Conservation (phyloP, 2,888 invertebrate genomes). For the Mongoloraphidia duomilia region DNA sequence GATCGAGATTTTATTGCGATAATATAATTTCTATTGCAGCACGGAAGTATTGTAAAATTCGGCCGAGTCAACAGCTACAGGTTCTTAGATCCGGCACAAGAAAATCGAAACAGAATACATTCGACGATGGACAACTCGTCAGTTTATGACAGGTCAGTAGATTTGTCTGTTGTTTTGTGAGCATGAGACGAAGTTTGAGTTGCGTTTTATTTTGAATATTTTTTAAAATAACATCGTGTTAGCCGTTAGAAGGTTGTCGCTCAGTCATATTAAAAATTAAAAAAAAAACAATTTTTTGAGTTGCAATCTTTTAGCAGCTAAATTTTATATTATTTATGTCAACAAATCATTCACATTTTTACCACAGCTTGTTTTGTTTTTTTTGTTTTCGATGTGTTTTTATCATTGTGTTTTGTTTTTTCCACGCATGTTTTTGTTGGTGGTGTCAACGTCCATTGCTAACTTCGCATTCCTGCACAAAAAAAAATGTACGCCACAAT, state of each 20-base stretch:
- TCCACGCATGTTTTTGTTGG: slow-evolving; percentile 37
- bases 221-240: neutral
- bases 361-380: neutral
- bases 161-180: slow-evolving; percentile 21
- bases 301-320: neutral
- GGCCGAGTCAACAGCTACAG: slow-evolving; percentile 76
- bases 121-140: slow-evolving; percentile 49
- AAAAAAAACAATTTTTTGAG: neutral
- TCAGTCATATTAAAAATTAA: too few relatives aligned
- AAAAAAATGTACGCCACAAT: too few relatives aligned
- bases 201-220: too few relatives aligned
- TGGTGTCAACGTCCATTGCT: slow-evolving; percentile 17
- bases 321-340: neutral
- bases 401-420: slow-evolving; percentile 17
- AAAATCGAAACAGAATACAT: slow-evolving; percentile 62
- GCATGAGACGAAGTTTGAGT: neutral
- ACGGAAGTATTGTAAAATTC: slow-evolving; percentile 73
- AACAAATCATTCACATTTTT: neutral
- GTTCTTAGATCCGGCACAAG: slow-evolving; percentile 70
- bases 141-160: slow-evolving; percentile 64
- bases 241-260: too few relatives aligned
- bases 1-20: neutral
- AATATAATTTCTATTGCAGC: slow-evolving; percentile 32
- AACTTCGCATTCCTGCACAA: too few relatives aligned
- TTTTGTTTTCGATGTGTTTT: neutral